A percentile compares a stretch with the other conserved stretches of the same genome.
Evolutionary conservation across 2,797 vertebrate species (phyloP).

Genomic region (Gymnoscopelus braueri): DNA sequence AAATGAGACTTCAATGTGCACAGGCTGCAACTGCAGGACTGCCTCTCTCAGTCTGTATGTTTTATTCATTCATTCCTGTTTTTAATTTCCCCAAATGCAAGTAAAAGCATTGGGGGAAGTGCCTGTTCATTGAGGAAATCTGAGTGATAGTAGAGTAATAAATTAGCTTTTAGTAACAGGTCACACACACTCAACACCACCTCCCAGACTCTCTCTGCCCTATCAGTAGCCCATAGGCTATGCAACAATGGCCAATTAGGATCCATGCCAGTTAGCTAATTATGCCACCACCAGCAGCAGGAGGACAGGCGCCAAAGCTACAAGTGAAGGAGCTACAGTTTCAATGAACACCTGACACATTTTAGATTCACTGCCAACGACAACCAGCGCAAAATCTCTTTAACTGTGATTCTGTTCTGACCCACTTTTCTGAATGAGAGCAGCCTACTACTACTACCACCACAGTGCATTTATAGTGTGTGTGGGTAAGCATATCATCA

Average conservation of each 20-base stretch:
- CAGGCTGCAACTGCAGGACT: no score
- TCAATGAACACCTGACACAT: constrained; percentile 34
- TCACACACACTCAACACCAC: constrained; percentile 22
- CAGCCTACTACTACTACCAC: background rate
- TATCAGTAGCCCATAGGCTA: background rate
- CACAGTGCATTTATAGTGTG: no score
- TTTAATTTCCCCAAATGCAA: no score
- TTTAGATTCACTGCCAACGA: constrained; percentile 23
- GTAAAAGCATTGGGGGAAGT: no score
- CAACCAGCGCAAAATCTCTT: constrained; percentile 6
- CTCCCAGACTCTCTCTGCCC: constrained; percentile 4
- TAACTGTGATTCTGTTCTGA: constrained; percentile 16
- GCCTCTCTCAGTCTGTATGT: no score
- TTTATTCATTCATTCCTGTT: no score
- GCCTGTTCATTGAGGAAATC: background rate
- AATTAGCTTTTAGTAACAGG: constrained; percentile 21
- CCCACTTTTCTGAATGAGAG: background rate
- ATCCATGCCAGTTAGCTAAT: constrained; percentile 54
- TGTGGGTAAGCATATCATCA: no score
- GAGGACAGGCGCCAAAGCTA: constrained; percentile 29
- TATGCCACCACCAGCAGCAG: constrained; percentile 22
- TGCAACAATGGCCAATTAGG: constrained; percentile 49
- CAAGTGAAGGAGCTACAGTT: constrained; percentile 43
- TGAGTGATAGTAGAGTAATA: constrained; percentile 18
- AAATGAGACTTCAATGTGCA: no score